These are phyloP conservation scores for Chauna torquata DNA, from an alignment of 2,113 vertebrate species.

Conservation along the genomic window DNA sequence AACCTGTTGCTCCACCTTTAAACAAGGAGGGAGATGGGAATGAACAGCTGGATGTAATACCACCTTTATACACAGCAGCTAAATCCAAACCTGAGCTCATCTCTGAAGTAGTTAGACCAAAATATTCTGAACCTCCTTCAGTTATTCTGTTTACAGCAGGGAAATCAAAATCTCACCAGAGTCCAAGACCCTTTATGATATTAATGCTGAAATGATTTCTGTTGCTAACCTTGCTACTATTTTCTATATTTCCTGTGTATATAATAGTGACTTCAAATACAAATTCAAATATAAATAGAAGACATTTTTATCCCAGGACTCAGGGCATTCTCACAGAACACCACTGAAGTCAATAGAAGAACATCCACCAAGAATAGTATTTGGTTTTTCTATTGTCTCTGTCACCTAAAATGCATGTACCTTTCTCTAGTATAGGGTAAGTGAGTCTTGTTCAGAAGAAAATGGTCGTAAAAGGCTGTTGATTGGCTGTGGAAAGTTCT, in stretches of 20 bases:
- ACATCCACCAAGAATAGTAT: background rate
- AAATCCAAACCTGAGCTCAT: background rate
- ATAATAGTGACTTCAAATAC: background rate
- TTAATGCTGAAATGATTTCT: background rate
- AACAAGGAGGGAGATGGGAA: background rate
- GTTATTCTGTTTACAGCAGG: background rate
- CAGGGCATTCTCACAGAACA: background rate
- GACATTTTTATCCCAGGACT: background rate
- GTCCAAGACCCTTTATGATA: background rate
- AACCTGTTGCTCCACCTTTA: background rate
- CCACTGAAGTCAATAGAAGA: background rate
- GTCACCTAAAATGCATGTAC: rapidly evolving
- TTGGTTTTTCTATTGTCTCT: background rate
- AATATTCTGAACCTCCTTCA: background rate
- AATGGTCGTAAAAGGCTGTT: background rate
- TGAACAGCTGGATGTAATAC: background rate
- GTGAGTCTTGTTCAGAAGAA: background rate
- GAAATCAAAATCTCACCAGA: background rate
- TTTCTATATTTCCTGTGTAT: background rate
- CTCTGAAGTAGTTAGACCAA: background rate
- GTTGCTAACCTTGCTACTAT: background rate
- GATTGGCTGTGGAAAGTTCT: background rate
- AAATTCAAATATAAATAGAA: background rate
- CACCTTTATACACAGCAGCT: background rate
- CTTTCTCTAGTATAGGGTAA: background rate